Conservation (phyloP, 2,888 invertebrate genomes). For the Acronicta alni region DNA sequence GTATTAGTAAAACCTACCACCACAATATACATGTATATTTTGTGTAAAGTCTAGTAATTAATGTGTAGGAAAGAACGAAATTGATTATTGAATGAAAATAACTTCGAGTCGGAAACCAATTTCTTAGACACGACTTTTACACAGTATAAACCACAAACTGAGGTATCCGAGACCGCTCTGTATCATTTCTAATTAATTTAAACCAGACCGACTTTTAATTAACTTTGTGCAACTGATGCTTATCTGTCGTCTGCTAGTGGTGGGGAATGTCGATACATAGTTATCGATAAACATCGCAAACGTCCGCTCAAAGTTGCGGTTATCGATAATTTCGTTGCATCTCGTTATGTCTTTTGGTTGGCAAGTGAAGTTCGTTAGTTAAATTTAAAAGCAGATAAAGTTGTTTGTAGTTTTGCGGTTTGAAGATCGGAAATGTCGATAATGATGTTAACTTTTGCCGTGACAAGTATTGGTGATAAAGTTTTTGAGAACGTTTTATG, state of each 20-base stretch:
- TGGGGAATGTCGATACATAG: constrained; percentile 50
- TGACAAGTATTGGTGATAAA: constrained; percentile 21
- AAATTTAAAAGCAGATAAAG: constrained; percentile 39
- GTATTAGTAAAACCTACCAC: too few relatives aligned
- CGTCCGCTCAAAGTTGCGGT: constrained; percentile 36
- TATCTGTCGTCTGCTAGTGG: constrained; percentile 63
- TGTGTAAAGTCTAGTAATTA: too few relatives aligned
- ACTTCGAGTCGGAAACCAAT: constrained; percentile 3
- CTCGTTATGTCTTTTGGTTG: constrained; percentile 40
- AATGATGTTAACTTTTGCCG: constrained; percentile 19
- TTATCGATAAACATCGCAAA: constrained; percentile 44
- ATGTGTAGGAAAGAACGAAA: too few relatives aligned
- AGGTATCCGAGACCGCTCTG: constrained; percentile 24
- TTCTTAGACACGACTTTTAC: constrained; percentile 9
- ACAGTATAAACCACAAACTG: constrained; percentile 22
- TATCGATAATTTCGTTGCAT: constrained; percentile 55
- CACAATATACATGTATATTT: too few relatives aligned
- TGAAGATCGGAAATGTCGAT: constrained; percentile 26
- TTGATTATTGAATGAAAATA: constrained; percentile 5
- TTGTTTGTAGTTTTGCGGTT: constrained; percentile 31
- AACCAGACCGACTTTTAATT: constrained; percentile 74
- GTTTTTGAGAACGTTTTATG: not conserved
- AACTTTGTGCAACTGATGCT: constrained; percentile 75
- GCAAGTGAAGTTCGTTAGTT: constrained; percentile 42
- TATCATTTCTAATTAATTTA: constrained; percentile 71